These are phyloP conservation scores for Sminthurinus signatus DNA, from an alignment of 1,140 invertebrate genomes.

Conservation along the genomic window DNA sequence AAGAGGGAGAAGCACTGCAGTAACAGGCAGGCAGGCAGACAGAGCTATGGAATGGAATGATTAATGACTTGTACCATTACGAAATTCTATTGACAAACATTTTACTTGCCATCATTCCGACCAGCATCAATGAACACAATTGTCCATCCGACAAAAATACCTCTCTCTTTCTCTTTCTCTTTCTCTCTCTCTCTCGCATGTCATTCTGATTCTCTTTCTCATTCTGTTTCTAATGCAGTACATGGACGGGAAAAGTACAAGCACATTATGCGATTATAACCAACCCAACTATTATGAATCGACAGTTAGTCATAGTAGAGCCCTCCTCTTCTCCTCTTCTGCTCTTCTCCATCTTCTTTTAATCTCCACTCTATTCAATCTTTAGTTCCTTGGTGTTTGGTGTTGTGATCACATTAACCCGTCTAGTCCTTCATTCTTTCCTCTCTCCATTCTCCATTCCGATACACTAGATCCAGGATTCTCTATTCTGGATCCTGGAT, in stretches of 20 bases:
- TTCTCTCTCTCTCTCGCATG: not conserved
- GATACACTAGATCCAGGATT: no score
- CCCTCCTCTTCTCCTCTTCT: no score
- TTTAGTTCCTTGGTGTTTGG: not conserved
- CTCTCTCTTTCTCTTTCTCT: slow-evolving; percentile 11
- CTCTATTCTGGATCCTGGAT: no score
- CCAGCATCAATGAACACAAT: slow-evolving; percentile 38
- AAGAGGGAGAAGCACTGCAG: not conserved
- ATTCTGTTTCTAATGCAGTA: slow-evolving; percentile 1
- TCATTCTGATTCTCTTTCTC: no score
- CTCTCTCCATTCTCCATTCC: no score
- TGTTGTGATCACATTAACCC: slow-evolving; percentile 22
- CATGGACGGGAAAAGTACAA: slow-evolving; percentile 3
- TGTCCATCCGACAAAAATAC: slow-evolving; percentile 28
- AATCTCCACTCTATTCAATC: slow-evolving; percentile 15
- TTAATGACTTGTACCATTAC: slow-evolving; percentile 43
- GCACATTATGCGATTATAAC: slow-evolving; percentile 1
- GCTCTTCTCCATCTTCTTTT: slow-evolving; percentile 18
- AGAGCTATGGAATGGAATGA: slow-evolving; percentile 32
- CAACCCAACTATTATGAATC: slow-evolving; percentile 14
- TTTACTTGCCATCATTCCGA: slow-evolving; percentile 41
- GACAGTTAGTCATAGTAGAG: no score
- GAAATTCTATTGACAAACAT: slow-evolving; percentile 43
- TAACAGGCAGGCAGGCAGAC: not conserved
- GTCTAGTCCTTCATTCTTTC: not conserved